Percentiles rank a stretch among this genome's conserved stretches.
phyloP scores from a whole-genome alignment of 2,888 invertebrate genomes.

The Meloe dianella region DNA sequence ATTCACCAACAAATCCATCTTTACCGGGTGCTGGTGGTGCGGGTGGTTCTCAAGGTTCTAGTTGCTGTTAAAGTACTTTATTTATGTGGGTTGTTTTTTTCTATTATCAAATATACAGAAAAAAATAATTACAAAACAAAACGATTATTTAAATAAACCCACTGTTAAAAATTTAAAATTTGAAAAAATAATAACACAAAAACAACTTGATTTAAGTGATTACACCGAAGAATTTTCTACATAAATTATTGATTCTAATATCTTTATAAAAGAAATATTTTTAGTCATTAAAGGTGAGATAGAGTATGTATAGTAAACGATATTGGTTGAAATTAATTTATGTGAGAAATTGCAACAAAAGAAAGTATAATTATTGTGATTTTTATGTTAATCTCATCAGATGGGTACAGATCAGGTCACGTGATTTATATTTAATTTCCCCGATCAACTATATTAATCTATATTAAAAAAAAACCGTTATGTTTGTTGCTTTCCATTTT shows the following conservation, averaged over 20 bases:
- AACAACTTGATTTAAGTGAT: slow-evolving; percentile 32
- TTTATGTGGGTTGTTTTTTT: slow-evolving; percentile 30
- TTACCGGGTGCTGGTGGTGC: slow-evolving; percentile 81
- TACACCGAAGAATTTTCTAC: slow-evolving; percentile 38
- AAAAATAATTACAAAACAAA: too few species aligned
- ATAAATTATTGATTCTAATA: slow-evolving; percentile 39
- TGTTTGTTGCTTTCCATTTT: not conserved
- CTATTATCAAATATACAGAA: not conserved
- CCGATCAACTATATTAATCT: not conserved
- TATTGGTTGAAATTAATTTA: slow-evolving; percentile 38
- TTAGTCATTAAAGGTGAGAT: slow-evolving; percentile 8
- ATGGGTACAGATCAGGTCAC: slow-evolving; percentile 24
- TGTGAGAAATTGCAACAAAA: slow-evolving; percentile 38
- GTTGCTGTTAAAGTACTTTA: slow-evolving; percentile 79
- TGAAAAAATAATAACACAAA: slow-evolving; percentile 35
- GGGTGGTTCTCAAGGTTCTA: slow-evolving; percentile 82
- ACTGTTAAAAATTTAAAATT: slow-evolving; percentile 28
- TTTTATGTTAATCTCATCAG: slow-evolving; percentile 24
- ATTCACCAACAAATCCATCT: slow-evolving; percentile 87
- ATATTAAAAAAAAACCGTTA: not conserved
- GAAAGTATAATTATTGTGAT: slow-evolving; percentile 28
- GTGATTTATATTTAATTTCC: slow-evolving; percentile 26
- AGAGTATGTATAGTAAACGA: slow-evolving; percentile 23
- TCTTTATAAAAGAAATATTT: slow-evolving; percentile 25
- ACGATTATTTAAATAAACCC: not conserved